Evolutionary conservation across 2,113 vertebrate species (phyloP).

Genomic region (Bujurquina vittata): DNA sequence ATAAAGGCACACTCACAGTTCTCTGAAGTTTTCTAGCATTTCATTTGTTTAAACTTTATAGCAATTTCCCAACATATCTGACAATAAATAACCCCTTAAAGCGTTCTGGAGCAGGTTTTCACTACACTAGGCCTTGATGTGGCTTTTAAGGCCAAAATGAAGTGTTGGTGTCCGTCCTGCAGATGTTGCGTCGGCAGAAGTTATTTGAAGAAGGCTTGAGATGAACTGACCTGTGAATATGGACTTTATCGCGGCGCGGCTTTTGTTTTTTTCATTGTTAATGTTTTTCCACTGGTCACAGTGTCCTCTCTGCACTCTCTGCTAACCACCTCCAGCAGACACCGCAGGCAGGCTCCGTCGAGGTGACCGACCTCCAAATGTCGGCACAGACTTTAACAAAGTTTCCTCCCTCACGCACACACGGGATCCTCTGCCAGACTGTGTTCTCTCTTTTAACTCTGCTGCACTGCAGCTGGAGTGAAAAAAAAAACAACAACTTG

Average conservation of each 20-base stretch:
- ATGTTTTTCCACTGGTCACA: conserved; percentile 28
- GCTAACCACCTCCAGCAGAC: background rate
- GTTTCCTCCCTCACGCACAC: conserved; percentile 3
- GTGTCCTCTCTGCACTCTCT: background rate
- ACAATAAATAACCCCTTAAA: background rate
- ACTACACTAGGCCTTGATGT: background rate
- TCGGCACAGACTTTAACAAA: conserved; percentile 17
- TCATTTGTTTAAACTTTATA: background rate
- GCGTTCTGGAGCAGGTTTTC: background rate
- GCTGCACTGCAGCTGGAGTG: conserved; percentile 14
- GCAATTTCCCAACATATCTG: background rate
- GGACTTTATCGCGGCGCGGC: background rate
- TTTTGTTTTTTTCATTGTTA: conserved; percentile 16
- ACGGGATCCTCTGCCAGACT: conserved; percentile 1
- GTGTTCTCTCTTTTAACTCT: conserved; percentile 27
- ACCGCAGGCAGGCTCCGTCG: background rate
- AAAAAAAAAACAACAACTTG: conserved; percentile 36
- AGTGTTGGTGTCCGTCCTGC: background rate
- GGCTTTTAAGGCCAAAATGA: background rate
- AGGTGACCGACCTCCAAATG: conserved; percentile 42
- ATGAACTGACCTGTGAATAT: conserved; percentile 5
- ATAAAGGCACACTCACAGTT: background rate
- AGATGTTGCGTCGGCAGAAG: background rate
- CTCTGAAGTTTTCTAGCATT: background rate
- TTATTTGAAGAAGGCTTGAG: background rate